A percentile compares a stretch with the other conserved stretches of the same genome.
phyloP scores from a whole-genome alignment of 2,888 invertebrate species.

The Diarsia rubi region DNA sequence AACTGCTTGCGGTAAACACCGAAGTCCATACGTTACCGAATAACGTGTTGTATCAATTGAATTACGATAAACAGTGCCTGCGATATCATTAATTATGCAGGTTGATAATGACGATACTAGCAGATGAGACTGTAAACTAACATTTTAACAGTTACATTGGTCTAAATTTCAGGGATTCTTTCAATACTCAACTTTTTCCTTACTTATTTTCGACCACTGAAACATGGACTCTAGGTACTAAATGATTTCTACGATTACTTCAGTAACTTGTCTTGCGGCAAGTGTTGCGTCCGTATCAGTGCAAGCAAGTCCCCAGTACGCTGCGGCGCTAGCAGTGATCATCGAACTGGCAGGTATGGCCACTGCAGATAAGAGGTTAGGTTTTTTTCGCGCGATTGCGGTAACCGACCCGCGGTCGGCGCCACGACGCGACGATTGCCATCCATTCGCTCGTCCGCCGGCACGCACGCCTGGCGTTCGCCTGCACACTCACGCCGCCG shows the following conservation, averaged over 20 bases:
- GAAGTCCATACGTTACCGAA: slow-evolving; percentile 21
- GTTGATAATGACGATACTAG: slow-evolving; percentile 24
- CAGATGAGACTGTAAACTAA: slow-evolving; percentile 27
- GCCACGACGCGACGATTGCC: slow-evolving; percentile 77
- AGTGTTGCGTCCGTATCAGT: slow-evolving; percentile 20
- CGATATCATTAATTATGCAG: slow-evolving; percentile 22
- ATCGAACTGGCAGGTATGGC: slow-evolving; percentile 72
- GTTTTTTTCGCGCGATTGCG: slow-evolving; percentile 85
- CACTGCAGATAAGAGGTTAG: slow-evolving; percentile 84
- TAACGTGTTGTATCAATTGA: slow-evolving; percentile 38
- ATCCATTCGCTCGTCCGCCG: slow-evolving; percentile 87
- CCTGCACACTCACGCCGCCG: slow-evolving; percentile 73
- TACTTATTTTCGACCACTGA: neutral
- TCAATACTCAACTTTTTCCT: slow-evolving; percentile 19
- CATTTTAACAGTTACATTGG: neutral
- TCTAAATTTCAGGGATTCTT: neutral
- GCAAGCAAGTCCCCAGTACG: slow-evolving; percentile 23
- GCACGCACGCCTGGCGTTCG: slow-evolving; percentile 83
- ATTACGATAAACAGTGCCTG: slow-evolving; percentile 31
- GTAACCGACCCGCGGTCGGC: slow-evolving; percentile 79
- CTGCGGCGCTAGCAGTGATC: slow-evolving; percentile 44
- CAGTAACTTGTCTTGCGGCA: neutral
- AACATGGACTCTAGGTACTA: neutral
- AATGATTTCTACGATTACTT: neutral
- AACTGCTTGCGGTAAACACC: slow-evolving; percentile 29